Percentiles rank a stretch among this genome's conserved stretches.
Conservation (phyloP, 2,888 invertebrate genomes). For the Rotaria magnacalcarata region DNA sequence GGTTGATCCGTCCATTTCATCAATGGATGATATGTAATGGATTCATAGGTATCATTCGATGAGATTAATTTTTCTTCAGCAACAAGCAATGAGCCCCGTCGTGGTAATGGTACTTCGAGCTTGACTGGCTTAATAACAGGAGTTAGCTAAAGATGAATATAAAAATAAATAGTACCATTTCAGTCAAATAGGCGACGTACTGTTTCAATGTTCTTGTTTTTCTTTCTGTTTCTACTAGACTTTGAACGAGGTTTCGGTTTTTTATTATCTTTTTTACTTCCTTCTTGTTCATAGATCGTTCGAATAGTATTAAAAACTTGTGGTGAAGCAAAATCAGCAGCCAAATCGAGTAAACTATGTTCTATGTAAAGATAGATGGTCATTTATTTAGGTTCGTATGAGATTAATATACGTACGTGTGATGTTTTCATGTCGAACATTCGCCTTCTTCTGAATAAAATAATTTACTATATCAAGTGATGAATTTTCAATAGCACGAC, state of each 20-base stretch:
- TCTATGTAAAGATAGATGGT: background rate
- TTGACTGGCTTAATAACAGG: background rate
- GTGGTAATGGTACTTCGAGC: background rate
- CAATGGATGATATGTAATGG: constrained; percentile 35
- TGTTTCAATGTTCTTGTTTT: background rate
- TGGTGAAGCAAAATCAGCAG: constrained; percentile 55
- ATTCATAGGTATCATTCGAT: background rate
- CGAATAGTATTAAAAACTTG: constrained; percentile 57
- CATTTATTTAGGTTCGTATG: background rate
- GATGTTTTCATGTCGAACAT: constrained; percentile 55
- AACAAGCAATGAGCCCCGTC: background rate
- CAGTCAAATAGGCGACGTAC: background rate
- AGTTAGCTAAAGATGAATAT: background rate
- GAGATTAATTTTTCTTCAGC: background rate
- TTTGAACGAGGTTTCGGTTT: constrained; percentile 47
- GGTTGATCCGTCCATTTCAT: constrained; percentile 52
- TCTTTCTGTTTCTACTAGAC: background rate
- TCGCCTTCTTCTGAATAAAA: constrained; percentile 56
- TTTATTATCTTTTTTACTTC: constrained; percentile 35
- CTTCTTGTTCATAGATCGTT: constrained; percentile 48
- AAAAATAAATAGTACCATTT: background rate
- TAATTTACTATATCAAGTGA: constrained; percentile 52
- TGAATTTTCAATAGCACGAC: constrained; percentile 43
- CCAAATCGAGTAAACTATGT: constrained; percentile 47
- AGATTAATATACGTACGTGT: background rate